Base-by-base conservation (phyloP, 2,113 vertebrate genomes). In the Neolamprologus fasciatus region DNA sequence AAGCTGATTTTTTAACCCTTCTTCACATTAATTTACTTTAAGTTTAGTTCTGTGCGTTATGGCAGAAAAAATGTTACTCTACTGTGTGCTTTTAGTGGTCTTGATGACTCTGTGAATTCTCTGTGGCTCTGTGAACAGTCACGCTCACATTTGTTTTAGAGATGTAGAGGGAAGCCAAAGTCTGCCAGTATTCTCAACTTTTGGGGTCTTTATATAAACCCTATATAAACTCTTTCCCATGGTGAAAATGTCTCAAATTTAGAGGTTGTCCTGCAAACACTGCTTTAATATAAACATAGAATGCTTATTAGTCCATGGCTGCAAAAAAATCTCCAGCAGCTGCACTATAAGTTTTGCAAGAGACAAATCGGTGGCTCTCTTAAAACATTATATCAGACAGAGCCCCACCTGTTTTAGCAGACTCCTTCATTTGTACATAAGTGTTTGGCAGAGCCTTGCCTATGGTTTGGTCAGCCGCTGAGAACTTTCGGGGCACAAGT, bases 401-500 rank as follows among this genome's bases (percentile, higher is more conserved):
- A 73, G 37, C 3, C 14, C 88, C 14, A 93, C 95, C 92, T 73
- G 42, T 90, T 87, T 28, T 84, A 6, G 4, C 19, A 2, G 87
- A 9, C 6, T 86, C 54, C 4, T 31, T 51, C 3, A 55, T 47
- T 68, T 81, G 26, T 13, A 91, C 87, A 1, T 96, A 96, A 4
- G 86, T 92, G 82, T 96, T 96, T 4, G 93, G 89, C 68, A 23
- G 12, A 8, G 92, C 92, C 19, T 53, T 87, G 14, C 31, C 28
- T 3, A 17, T 17, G 3, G 4, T 73, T 8, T 3, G 2, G 1
- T 11, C 17, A 8, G 7, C 4, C 0, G 2, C 11, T 17, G 80
- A 9, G 3, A 16, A 9, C 42, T 95, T 96, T 78, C 93, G 92
- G 3, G 93, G 92, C 5, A 54, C 3, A 3, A 92, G 0, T n/a